These are phyloP conservation scores for Volucella zonaria DNA, from an alignment of 2,888 invertebrate species.

Conservation along the genomic window DNA sequence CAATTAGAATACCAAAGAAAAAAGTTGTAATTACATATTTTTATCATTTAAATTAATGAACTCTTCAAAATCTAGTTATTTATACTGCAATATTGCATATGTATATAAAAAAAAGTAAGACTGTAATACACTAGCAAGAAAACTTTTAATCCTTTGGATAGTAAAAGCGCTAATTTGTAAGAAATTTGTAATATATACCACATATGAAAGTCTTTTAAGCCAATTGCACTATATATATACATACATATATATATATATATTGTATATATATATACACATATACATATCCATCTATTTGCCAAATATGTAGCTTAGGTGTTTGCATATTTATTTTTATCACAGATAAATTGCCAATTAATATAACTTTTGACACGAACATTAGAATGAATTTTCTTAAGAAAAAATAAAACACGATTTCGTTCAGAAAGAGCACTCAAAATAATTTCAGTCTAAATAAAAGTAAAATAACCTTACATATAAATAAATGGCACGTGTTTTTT, in stretches of 20 bases:
- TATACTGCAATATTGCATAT: background rate
- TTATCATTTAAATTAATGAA: too few relatives aligned
- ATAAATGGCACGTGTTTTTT: constrained; percentile 60
- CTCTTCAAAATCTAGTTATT: background rate
- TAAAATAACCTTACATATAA: constrained; percentile 47
- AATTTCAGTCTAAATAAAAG: constrained; percentile 62
- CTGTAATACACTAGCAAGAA: too few relatives aligned
- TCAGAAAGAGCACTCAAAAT: constrained; percentile 34
- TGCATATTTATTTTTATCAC: constrained; percentile 55
- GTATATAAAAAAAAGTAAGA: too few relatives aligned
- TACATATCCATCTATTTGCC: constrained; percentile 19
- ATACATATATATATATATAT: background rate
- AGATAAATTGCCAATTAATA: constrained; percentile 65
- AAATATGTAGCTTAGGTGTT: constrained; percentile 29
- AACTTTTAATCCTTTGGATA: constrained; percentile 10
- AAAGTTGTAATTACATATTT: too few relatives aligned
- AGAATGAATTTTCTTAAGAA: constrained; percentile 39
- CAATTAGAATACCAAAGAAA: too few relatives aligned
- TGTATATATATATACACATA: background rate
- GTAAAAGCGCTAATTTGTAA: constrained; percentile 6
- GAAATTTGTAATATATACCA: constrained; percentile 13
- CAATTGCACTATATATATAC: background rate
- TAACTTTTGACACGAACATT: constrained; percentile 41
- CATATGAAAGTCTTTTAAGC: constrained; percentile 20
- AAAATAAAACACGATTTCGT: constrained; percentile 30